Percentiles rank a stretch among this genome's conserved stretches.
phyloP scores from a whole-genome alignment of 2,797 vertebrate genomes.

The Platalea minor region DNA sequence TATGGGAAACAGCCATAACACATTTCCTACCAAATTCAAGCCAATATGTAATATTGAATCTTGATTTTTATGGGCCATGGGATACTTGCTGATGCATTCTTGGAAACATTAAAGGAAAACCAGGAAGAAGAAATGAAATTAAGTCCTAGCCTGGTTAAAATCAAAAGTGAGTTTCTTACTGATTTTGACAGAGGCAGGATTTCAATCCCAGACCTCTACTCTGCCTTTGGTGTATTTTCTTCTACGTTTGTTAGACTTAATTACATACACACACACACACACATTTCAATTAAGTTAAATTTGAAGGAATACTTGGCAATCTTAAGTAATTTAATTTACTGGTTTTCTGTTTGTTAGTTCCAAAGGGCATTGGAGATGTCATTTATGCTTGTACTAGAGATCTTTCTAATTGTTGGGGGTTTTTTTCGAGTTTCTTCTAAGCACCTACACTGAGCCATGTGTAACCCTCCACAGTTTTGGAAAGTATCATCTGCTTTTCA shows the following conservation, averaged over 20 bases:
- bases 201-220: neutral
- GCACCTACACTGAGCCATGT: neutral
- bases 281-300: neutral
- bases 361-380: neutral
- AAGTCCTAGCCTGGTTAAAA: neutral
- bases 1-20: neutral
- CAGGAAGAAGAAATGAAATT: neutral
- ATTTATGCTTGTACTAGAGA: neutral
- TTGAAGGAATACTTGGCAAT: neutral
- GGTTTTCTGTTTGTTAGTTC: neutral
- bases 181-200: neutral
- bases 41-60: neutral
- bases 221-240: neutral
- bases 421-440: neutral
- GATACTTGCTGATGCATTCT: neutral
- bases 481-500: neutral
- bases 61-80: neutral
- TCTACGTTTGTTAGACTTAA: neutral
- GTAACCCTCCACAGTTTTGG: neutral
- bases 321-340: neutral
- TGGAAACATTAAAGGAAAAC: neutral
- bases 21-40: neutral
- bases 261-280: neutral
- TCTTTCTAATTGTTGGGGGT: neutral
- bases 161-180: neutral